Conservation (phyloP, 1,140 invertebrate species). For the Calephelis virginiensis region DNA sequence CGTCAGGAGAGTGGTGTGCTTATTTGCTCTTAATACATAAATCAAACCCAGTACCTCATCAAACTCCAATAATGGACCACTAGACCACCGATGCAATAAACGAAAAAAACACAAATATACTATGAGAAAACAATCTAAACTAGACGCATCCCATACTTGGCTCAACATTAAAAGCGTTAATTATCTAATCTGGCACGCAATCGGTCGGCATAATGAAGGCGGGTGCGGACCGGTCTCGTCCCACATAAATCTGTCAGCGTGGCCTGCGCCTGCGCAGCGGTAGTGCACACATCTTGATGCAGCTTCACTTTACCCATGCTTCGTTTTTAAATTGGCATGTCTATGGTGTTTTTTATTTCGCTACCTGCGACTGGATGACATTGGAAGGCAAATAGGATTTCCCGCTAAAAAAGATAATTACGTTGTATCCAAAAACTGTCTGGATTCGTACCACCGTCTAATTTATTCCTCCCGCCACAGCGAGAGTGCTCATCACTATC, state of each 20-base stretch:
- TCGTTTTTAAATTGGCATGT: conserved; percentile 2
- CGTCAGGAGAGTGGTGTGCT: too few relatives aligned
- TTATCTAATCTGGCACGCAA: conserved; percentile 58
- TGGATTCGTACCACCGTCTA: too few relatives aligned
- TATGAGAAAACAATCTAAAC: conserved; percentile 11
- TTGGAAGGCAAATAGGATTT: too few relatives aligned
- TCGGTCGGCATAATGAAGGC: conserved; percentile 45
- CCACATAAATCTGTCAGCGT: conserved; percentile 63
- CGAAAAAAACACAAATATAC: too few relatives aligned
- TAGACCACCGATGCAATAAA: too few relatives aligned
- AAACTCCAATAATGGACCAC: too few relatives aligned
- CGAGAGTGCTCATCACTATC: too few relatives aligned
- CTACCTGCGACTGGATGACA: neutral
- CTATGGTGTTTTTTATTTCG: neutral
- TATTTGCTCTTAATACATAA: too few relatives aligned
- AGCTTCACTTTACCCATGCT: conserved; percentile 5
- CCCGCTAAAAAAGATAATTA: too few relatives aligned
- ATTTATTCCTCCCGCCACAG: too few relatives aligned
- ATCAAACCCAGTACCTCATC: too few relatives aligned
- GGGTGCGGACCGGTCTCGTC: conserved; percentile 34
- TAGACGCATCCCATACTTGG: conserved; percentile 9
- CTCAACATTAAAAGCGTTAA: conserved; percentile 41
- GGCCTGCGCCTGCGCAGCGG: conserved; percentile 53
- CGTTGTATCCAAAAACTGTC: too few relatives aligned
- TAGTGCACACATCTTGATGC: conserved; percentile 64